A percentile compares a stretch with the other conserved stretches of the same genome.
Conservation (phyloP, 2,113 vertebrate species). For the Apistogramma diplotaenia region DNA sequence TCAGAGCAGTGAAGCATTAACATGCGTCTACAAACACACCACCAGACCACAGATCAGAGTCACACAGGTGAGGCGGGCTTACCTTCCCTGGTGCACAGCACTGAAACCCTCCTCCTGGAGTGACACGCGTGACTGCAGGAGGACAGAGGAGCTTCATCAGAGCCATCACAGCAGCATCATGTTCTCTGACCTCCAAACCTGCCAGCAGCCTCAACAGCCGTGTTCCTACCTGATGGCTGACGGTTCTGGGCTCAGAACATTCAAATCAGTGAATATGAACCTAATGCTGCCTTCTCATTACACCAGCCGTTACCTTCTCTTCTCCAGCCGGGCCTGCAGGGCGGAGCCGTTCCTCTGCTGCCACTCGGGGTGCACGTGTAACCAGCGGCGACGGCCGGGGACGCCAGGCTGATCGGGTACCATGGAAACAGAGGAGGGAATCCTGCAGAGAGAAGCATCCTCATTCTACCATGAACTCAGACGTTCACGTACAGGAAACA, state of each 20-base stretch:
- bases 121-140: constrained; percentile 82
- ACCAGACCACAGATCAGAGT: no score
- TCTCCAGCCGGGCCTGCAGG: constrained; percentile 84
- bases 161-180: fast-evolving
- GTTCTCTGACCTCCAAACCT: background rate
- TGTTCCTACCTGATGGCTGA: background rate
- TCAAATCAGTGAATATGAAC: fast-evolving
- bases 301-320: constrained; percentile 75
- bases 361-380: constrained; percentile 84
- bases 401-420: constrained; percentile 68
- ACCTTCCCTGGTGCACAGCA: constrained; percentile 88
- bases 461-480: background rate
- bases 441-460: constrained; percentile 62
- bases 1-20: background rate
- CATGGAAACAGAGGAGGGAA: constrained; percentile 74
- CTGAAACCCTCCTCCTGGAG: constrained; percentile 84
- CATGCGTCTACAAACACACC: no score
- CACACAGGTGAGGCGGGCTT: no score
- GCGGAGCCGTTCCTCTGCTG: constrained; percentile 77
- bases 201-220: background rate
- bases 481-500: background rate
- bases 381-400: constrained; percentile 78
- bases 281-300: fast-evolving
- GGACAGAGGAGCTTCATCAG: fast-evolving
- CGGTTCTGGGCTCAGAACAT: fast-evolving